phyloP scores from a whole-genome alignment of 2,113 vertebrate species.

The Phylloscopus trochiloides region DNA sequence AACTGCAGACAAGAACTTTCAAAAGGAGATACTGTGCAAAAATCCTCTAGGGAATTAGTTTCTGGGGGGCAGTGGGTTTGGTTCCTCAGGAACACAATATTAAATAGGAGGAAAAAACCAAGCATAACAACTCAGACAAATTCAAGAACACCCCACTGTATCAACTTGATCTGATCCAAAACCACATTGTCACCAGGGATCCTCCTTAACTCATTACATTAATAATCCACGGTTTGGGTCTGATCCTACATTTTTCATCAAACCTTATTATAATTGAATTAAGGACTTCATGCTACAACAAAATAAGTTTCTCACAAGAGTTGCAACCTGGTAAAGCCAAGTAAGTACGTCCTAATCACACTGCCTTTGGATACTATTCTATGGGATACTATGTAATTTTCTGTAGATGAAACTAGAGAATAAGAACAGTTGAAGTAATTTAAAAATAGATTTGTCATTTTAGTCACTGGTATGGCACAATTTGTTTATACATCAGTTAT shows the following conservation, averaged over 20 bases:
- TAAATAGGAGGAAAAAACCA: neutral
- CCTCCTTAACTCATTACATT: neutral
- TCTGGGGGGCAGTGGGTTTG: neutral
- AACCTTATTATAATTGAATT: neutral
- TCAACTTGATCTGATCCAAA: neutral
- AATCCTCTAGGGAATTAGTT: neutral
- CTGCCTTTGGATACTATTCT: neutral
- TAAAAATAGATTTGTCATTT: neutral
- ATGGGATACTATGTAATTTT: neutral
- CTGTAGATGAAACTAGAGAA: neutral
- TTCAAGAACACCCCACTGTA: neutral
- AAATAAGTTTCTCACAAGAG: neutral
- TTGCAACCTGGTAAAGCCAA: neutral
- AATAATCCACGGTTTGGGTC: neutral
- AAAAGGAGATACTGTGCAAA: neutral
- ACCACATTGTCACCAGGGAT: accelerated
- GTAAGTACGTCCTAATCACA: neutral
- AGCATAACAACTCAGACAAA: neutral
- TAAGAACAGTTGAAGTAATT: neutral
- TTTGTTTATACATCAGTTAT: constrained; percentile 1
- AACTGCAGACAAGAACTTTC: neutral
- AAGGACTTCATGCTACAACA: neutral
- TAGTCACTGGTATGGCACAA: neutral
- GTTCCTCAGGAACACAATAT: neutral
- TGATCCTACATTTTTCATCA: neutral